phyloP scores from a whole-genome alignment of 2,797 vertebrate species.

The Gobio occitaniae region DNA sequence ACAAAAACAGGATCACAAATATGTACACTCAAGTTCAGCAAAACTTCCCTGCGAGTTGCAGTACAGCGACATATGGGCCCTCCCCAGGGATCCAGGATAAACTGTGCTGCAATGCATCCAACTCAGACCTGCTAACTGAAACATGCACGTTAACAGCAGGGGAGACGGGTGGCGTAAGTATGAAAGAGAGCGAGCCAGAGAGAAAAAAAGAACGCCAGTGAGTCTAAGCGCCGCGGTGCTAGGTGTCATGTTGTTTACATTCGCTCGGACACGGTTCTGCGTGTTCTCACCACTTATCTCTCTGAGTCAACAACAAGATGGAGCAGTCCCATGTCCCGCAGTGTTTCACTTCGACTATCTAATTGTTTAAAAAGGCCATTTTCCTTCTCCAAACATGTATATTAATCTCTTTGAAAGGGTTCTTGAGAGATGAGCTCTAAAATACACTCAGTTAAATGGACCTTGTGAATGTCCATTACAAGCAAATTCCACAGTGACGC shows the following conservation, averaged over 20 bases:
- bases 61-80: conserved; percentile 52
- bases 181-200: conserved; percentile 37
- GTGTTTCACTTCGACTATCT: conserved; percentile 52
- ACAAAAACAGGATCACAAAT: conserved; percentile 7
- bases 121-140: conserved; percentile 60
- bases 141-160: conserved; percentile 54
- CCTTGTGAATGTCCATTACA: conserved; percentile 55
- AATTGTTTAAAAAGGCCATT: conserved; percentile 52
- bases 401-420: conserved; percentile 44
- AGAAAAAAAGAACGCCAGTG: conserved; percentile 32
- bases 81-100: conserved; percentile 58
- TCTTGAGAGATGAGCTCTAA: conserved; percentile 50
- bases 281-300: conserved; percentile 63
- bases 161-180: conserved; percentile 43
- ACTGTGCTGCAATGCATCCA: conserved; percentile 60
- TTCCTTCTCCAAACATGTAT: conserved; percentile 37
- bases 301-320: conserved; percentile 52
- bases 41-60: conserved; percentile 39
- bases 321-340: conserved; percentile 28
- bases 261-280: conserved; percentile 60
- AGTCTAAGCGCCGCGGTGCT: conserved; percentile 31
- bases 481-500: conserved; percentile 43
- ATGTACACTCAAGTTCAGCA: conserved; percentile 13
- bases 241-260: conserved; percentile 60
- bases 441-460: conserved; percentile 51